Base-by-base conservation (phyloP, 2,113 vertebrate species). In the Lucifuga dentata region DNA sequence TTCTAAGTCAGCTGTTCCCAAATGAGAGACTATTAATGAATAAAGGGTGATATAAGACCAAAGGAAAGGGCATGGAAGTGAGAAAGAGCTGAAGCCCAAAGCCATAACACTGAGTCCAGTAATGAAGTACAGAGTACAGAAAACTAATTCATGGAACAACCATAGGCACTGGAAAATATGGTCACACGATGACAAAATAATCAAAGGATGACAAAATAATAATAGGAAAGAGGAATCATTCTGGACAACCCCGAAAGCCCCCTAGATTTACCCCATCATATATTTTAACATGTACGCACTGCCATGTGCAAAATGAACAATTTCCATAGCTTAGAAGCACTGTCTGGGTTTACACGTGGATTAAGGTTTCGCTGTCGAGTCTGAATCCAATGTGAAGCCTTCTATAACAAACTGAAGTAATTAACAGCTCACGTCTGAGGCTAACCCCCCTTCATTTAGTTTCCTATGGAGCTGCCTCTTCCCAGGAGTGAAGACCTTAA, bases 401-500 rank as follows among this genome's bases (percentile, higher is more conserved):
- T 82, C 79, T 80, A 38, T 85, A 91, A 89, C 83, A 88, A 91
- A 87, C 74, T 84, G 63, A 79, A 87, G 85, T 89, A 90, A 92
- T 92, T 90, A 91, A 81, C 82, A 77, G 62, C 78, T 81, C 73
- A 84, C 83, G 78, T 88, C 70, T 69, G 52, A 80, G 70, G 83
- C 70, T 86, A 80, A 86, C 71, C 3, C 79, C 76, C 83, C 78
- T 76, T 87, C 76, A 76, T 80, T 83, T 76, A 80, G 73, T 82
- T 83, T 88, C 89, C 83, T 78, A 60, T 36, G 7, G 69, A 79
- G 82, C 71, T 73, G 58, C 57, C 61, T 72, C 73, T 55, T 67
- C 84, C 79, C 84, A 77, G 59, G 83, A 87, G 88, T 83, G 84
- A 90, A 84, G 81, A 89, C 86, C 88, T 84, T 91, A 90, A 91